These are phyloP conservation scores for Lepidurus arcticus DNA, from an alignment of 1,140 invertebrate species.

Conservation along the genomic window DNA sequence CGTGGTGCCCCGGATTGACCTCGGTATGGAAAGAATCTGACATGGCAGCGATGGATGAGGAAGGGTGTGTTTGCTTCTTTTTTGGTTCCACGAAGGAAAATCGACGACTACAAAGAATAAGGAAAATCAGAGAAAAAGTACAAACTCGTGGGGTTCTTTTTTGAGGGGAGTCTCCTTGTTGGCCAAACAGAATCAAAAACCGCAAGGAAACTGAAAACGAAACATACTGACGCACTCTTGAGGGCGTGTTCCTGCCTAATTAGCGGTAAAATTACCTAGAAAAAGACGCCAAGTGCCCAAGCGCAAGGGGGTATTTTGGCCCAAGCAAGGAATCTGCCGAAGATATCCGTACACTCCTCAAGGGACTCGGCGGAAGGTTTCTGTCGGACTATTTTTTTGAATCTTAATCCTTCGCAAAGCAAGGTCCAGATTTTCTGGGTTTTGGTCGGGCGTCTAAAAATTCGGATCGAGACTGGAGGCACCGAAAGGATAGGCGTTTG, in stretches of 20 bases:
- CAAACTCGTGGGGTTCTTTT: not conserved
- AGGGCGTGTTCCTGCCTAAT: not conserved
- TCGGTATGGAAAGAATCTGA: conserved; percentile 10
- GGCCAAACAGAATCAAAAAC: not conserved
- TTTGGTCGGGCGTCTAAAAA: conserved; percentile 1
- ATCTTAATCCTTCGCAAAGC: not conserved
- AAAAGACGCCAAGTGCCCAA: not conserved
- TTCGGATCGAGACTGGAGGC: not conserved
- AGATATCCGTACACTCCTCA: not conserved
- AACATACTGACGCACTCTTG: not conserved
- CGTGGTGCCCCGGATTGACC: conserved; percentile 12
- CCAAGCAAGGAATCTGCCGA: not conserved
- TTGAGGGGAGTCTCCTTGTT: not conserved
- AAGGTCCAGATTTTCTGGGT: not conserved
- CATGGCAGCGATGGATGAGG: conserved; percentile 17
- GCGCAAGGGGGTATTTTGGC: not conserved
- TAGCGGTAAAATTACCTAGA: conserved; percentile 22
- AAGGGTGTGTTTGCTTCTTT: not conserved
- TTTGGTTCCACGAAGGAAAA: not conserved
- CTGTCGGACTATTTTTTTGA: not conserved
- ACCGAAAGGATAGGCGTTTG: not conserved
- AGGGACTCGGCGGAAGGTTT: not conserved
- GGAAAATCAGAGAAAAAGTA: not conserved
- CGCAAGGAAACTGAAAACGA: not conserved
- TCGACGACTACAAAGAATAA: not conserved